These are phyloP conservation scores for Paramormyrops kingsleyae DNA, from an alignment of 2,113 vertebrate species.

Conservation along the genomic window DNA sequence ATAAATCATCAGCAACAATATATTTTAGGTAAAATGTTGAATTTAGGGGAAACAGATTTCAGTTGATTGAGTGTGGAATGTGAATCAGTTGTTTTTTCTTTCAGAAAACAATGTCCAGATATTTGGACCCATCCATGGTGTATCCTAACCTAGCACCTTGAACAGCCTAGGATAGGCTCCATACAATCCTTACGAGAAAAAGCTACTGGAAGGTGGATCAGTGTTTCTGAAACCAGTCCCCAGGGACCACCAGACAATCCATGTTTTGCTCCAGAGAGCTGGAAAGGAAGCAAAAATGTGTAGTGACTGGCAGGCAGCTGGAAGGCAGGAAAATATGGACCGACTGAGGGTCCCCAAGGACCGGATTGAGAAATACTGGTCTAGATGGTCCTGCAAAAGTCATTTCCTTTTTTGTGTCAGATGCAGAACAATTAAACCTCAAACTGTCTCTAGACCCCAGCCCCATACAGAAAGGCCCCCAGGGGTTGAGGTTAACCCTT, in stretches of 20 bases:
- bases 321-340: neutral
- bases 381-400: neutral
- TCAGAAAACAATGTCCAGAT: neutral
- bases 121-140: neutral
- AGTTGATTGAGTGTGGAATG: neutral
- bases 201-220: neutral
- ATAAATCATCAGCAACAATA: neutral
- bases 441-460: neutral
- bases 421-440: neutral
- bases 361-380: neutral
- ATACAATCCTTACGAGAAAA: neutral
- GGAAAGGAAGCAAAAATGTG: neutral
- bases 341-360: neutral
- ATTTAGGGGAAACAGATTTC: neutral
- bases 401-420: neutral
- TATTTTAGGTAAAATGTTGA: neutral
- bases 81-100: neutral
- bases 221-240: neutral
- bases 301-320: neutral
- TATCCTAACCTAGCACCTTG: neutral
- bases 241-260: neutral
- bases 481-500: neutral
- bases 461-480: neutral
- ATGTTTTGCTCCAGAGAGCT: neutral
- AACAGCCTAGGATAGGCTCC: neutral